Percentiles rank a stretch among this genome's conserved stretches.
These are phyloP conservation scores for Atta cephalotes DNA, from an alignment of 1,140 invertebrate species.

Conservation along the genomic window DNA sequence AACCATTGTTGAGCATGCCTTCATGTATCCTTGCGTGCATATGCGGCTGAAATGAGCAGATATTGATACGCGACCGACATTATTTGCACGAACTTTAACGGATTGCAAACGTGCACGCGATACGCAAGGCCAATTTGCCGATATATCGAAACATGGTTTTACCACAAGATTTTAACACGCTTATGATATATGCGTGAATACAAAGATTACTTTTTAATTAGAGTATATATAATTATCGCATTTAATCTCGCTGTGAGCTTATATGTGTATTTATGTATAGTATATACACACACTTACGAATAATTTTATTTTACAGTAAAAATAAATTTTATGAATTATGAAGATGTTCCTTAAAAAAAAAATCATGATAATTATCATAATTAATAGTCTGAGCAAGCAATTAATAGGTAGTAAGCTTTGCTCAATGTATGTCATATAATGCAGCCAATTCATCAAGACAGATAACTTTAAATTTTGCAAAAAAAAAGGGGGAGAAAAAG, in stretches of 20 bases:
- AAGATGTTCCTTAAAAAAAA: neutral
- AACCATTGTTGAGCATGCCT: slow-evolving; percentile 18
- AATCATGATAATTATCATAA: neutral
- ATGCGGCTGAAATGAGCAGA: slow-evolving; percentile 12
- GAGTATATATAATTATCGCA: neutral
- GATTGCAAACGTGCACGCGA: slow-evolving; percentile 45
- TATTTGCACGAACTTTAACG: slow-evolving; percentile 51
- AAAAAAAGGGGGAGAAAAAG: slow-evolving; percentile 2
- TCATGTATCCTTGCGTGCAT: slow-evolving; percentile 37
- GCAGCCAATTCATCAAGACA: neutral
- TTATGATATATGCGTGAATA: neutral
- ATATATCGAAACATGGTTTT: slow-evolving; percentile 33
- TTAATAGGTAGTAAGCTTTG: slow-evolving; percentile 20
- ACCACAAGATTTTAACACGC: neutral
- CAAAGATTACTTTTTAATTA: slow-evolving; percentile 36
- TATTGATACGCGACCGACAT: slow-evolving; percentile 41
- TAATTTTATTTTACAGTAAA: slow-evolving; percentile 12
- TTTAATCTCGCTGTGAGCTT: neutral
- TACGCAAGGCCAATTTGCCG: slow-evolving; percentile 34
- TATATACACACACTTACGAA: neutral
- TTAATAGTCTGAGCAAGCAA: neutral
- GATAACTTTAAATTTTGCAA: neutral
- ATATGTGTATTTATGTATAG: neutral
- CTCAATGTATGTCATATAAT: neutral
- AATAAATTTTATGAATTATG: neutral